These are phyloP conservation scores for Caenorhabditis uteleia DNA, from an alignment of 2,888 invertebrate species.

Conservation along the genomic window DNA sequence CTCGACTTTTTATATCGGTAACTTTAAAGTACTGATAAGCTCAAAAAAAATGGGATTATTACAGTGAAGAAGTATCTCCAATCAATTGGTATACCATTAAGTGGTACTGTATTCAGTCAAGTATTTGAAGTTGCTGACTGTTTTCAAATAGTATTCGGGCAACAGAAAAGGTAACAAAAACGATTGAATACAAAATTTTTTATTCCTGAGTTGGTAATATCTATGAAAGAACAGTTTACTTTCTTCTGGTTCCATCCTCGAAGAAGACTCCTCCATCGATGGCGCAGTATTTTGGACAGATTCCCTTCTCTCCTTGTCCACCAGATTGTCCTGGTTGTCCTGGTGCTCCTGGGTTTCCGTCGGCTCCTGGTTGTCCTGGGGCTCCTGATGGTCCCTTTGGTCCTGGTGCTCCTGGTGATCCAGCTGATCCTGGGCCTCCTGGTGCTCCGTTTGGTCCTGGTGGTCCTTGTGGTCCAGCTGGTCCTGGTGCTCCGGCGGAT, in stretches of 20 bases:
- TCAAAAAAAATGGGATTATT: too few relatives aligned
- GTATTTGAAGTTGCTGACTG: slow-evolving; percentile 34
- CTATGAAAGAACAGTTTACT: slow-evolving; percentile 18
- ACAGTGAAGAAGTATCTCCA: slow-evolving; percentile 20
- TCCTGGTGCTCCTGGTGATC: slow-evolving; percentile 41
- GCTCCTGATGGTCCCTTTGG: slow-evolving; percentile 43
- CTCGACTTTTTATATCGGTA: slow-evolving; percentile 22
- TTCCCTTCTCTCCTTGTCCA: slow-evolving; percentile 45
- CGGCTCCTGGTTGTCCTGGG: slow-evolving; percentile 46
- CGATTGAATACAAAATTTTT: too few relatives aligned
- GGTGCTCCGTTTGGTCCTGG: slow-evolving; percentile 46
- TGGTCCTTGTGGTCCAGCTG: slow-evolving; percentile 44
- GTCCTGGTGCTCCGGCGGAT: slow-evolving; percentile 49
- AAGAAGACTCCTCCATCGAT: slow-evolving; percentile 54
- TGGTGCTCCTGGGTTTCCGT: slow-evolving; percentile 51
- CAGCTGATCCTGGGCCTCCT: slow-evolving; percentile 48
- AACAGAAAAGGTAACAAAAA: slow-evolving; percentile 30
- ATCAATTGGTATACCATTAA: slow-evolving; percentile 12
- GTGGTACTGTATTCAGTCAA: slow-evolving; percentile 21
- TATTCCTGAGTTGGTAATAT: slow-evolving; percentile 9
- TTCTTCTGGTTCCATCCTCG: slow-evolving; percentile 51
- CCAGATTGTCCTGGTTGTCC: slow-evolving; percentile 45
- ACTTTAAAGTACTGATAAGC: too few relatives aligned
- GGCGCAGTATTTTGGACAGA: slow-evolving; percentile 53
- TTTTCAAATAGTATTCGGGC: slow-evolving; percentile 29